Evolutionary conservation across 2,797 vertebrate genomes (phyloP).

Genomic region (Heteromormyrus szaboi): DNA sequence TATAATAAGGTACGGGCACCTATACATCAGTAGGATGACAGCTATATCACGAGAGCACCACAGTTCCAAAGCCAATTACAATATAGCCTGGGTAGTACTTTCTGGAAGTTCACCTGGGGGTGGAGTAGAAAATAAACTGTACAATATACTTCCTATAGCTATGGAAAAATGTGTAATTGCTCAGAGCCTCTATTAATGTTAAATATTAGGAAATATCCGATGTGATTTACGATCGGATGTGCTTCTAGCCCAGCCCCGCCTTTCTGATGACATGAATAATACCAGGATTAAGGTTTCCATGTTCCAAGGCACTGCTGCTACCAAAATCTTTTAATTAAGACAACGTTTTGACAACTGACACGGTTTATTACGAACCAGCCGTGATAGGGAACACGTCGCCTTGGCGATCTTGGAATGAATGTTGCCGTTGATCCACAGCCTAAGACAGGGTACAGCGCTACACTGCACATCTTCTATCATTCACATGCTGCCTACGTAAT

Average conservation of each 20-base stretch:
- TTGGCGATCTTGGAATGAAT: not conserved
- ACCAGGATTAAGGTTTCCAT: not conserved
- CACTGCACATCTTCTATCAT: not conserved
- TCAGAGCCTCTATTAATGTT: not conserved
- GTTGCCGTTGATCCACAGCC: not conserved
- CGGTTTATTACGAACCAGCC: not conserved
- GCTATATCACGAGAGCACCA: constrained; percentile 27
- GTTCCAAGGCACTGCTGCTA: not conserved
- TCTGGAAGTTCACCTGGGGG: constrained; percentile 10
- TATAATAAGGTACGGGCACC: constrained; percentile 27
- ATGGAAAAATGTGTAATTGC: not conserved
- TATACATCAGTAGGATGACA: constrained; percentile 22
- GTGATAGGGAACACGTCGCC: not conserved
- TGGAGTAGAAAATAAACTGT: not conserved
- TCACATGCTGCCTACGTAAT: not conserved
- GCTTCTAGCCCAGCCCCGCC: not conserved
- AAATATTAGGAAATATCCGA: not conserved
- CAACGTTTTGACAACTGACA: not conserved
- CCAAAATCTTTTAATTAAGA: constrained; percentile 9
- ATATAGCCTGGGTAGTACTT: not conserved
- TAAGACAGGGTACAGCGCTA: not conserved
- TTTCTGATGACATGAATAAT: not conserved
- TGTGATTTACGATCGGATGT: not conserved
- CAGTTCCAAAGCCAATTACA: constrained; percentile 14
- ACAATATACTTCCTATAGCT: not conserved